Percentiles rank a stretch among this genome's conserved stretches.
Evolutionary conservation across 2,113 vertebrate genomes (phyloP).

Genomic region (Pachypanchax playfairii): DNA sequence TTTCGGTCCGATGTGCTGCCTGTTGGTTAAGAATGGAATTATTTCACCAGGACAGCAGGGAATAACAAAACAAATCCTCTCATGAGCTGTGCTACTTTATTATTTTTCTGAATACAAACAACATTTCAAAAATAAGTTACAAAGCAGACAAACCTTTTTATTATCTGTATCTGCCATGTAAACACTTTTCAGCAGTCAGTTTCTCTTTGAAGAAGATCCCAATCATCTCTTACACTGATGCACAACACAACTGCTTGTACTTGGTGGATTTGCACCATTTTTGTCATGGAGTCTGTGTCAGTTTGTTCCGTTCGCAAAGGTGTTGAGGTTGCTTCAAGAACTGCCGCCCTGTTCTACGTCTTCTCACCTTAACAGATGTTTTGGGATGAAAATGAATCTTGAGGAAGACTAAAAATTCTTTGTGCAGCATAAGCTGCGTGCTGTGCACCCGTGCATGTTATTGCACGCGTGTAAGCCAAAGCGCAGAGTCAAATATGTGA

Average conservation of each 20-base stretch:
- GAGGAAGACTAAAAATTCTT: slow-evolving; percentile 22
- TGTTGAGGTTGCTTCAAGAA: slow-evolving; percentile 32
- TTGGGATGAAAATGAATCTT: slow-evolving; percentile 12
- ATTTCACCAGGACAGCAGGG: background rate
- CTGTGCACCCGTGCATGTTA: slow-evolving; percentile 35
- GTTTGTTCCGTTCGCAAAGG: background rate
- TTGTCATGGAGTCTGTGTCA: background rate
- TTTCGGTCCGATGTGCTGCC: background rate
- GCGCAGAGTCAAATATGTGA: slow-evolving; percentile 7
- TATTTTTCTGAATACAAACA: too few relatives aligned
- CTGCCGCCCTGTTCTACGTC: slow-evolving; percentile 12
- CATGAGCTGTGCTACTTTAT: slow-evolving; percentile 18
- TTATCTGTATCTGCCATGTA: too few relatives aligned
- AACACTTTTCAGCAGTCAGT: too few relatives aligned
- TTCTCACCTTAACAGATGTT: slow-evolving; percentile 36
- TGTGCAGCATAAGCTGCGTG: slow-evolving; percentile 5
- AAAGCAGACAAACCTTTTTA: background rate
- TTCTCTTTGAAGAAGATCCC: too few relatives aligned
- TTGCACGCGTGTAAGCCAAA: slow-evolving; percentile 25
- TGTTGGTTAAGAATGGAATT: slow-evolving; percentile 11
- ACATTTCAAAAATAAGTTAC: too few relatives aligned
- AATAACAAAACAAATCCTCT: slow-evolving; percentile 24
- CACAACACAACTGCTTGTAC: slow-evolving; percentile 15
- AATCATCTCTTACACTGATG: background rate
- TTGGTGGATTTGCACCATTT: slow-evolving; percentile 25